phyloP scores from a whole-genome alignment of 1,140 invertebrate species.

The Drosophila punjabiensis region DNA sequence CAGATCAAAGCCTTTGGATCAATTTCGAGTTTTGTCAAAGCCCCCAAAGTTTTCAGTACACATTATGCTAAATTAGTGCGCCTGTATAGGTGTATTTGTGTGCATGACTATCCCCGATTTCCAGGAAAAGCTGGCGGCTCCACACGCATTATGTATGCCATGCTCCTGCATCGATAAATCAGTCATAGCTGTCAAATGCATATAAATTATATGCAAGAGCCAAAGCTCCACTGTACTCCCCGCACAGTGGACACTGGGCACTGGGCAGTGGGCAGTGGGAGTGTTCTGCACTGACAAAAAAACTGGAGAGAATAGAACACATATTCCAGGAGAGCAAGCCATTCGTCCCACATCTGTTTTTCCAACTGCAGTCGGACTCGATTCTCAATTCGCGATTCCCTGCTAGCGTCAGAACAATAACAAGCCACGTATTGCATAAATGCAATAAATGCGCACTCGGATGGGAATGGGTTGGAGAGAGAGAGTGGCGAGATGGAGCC shows the following conservation, averaged over 20 bases:
- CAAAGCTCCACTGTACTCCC: constrained; percentile 54
- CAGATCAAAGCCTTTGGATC: constrained; percentile 5
- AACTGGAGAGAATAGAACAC: not conserved
- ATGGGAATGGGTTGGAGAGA: constrained; percentile 6
- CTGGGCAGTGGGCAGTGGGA: constrained; percentile 46
- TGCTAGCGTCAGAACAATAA: constrained; percentile 70
- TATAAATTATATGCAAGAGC: constrained; percentile 81
- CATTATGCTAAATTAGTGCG: constrained; percentile 74
- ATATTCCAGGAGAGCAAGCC: too few species aligned
- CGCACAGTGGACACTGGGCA: constrained; percentile 47
- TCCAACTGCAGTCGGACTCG: constrained; percentile 12
- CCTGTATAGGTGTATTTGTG: constrained; percentile 25
- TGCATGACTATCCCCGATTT: constrained; percentile 76
- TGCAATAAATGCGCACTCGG: constrained; percentile 64
- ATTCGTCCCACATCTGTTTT: not conserved
- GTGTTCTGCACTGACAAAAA: constrained; percentile 22
- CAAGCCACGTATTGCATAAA: constrained; percentile 82
- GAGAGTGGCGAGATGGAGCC: not conserved
- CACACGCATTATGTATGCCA: constrained; percentile 79
- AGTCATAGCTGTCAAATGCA: constrained; percentile 83
- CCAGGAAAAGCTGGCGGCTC: constrained; percentile 69
- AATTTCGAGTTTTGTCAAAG: not conserved
- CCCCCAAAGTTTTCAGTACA: constrained; percentile 33
- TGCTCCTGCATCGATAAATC: constrained; percentile 81
- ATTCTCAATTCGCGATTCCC: constrained; percentile 20